These are phyloP conservation scores for Anthonomus grandis DNA, from an alignment of 1,140 invertebrate genomes.

Conservation along the genomic window DNA sequence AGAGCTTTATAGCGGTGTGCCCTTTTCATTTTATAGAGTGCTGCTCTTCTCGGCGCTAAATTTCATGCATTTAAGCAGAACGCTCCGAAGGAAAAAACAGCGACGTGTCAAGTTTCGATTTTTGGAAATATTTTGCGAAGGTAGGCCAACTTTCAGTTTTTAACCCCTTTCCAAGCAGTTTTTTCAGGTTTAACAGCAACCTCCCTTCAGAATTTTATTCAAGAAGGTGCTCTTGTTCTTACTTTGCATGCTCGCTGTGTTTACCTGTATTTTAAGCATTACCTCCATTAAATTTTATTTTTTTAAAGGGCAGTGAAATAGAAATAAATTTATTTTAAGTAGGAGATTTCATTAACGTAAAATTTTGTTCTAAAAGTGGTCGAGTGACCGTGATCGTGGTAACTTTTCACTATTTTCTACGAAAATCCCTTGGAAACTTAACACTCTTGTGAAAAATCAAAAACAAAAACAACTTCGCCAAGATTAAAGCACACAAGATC, in stretches of 20 bases:
- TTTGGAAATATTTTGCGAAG: conserved; percentile 14
- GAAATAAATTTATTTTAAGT: too few species aligned
- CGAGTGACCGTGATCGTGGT: too few species aligned
- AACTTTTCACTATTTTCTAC: too few species aligned
- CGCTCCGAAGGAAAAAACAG: conserved; percentile 13
- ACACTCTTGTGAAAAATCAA: too few species aligned
- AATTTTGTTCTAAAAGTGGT: too few species aligned
- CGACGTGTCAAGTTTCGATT: conserved; percentile 18
- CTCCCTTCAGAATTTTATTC: background rate
- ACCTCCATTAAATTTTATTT: background rate
- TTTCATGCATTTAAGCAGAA: conserved; percentile 24
- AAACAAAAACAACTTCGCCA: too few species aligned
- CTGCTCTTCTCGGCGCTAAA: conserved; percentile 17
- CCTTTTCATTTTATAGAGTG: too few species aligned
- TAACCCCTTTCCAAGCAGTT: too few species aligned
- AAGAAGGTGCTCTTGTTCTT: background rate
- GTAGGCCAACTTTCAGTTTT: conserved; percentile 5
- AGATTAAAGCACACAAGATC: too few species aligned
- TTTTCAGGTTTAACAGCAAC: too few species aligned
- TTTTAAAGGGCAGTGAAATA: background rate
- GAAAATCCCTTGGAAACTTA: too few species aligned
- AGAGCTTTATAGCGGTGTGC: conserved; percentile 12
- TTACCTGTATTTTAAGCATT: background rate
- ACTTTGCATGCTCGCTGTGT: background rate
- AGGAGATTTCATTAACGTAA: too few species aligned